Evolutionary conservation across 2,113 vertebrate species (phyloP), one percentile per base, ranked within the genome.

Genomic region (Forbesichthys papilliferus): DNA sequence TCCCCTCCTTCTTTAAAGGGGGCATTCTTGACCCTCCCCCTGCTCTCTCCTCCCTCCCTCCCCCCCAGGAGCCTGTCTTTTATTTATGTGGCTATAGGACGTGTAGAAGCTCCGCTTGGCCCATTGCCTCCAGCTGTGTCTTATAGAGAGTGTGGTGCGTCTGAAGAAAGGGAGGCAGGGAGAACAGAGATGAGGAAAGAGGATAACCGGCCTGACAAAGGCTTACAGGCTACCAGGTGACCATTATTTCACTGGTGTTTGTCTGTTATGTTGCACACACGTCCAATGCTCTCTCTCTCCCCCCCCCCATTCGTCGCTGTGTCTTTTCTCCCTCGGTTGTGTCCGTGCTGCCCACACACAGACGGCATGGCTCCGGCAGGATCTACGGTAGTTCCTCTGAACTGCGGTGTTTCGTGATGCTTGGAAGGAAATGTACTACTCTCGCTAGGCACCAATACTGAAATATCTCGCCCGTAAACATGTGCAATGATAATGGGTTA

Each of bases 1-100:
- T 73, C 78, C 79, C 58, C 74, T 53, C 64, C 57, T 80, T 0
- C 54, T 18, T 9, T 56, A 16, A 56, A 56, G 16, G 20, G 54
- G 20, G 14, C 8, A 14, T 42, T 5, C 36, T 42, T 27, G 27
- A 2, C 36, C 36, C 36, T 8, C 36, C 36, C 36, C 4, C 36
- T 27, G 27, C 27, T 27, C 27, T 27, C 27, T 27, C 4, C 36
- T 6, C 36, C 4, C 36, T 1, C 16, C 9, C 10, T 1, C 52
- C 52, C 52, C 6, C 13, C 13, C 52, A 16, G 13, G 52, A 10
- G n/a, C n/a, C 52, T 53, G 54, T n/a, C 54, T 56, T 20, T 56
- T 18, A 56, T 20, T 20, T 9, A 12, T 16, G 14, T 20, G 9
- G 54, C 14, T 56, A 14, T 14, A 20, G 5, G 14, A 18, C 9